Percentiles rank a stretch among this genome's conserved stretches.
Evolutionary conservation across 1,140 invertebrate species (phyloP).

Genomic region (Drosophila nigrodunni): DNA sequence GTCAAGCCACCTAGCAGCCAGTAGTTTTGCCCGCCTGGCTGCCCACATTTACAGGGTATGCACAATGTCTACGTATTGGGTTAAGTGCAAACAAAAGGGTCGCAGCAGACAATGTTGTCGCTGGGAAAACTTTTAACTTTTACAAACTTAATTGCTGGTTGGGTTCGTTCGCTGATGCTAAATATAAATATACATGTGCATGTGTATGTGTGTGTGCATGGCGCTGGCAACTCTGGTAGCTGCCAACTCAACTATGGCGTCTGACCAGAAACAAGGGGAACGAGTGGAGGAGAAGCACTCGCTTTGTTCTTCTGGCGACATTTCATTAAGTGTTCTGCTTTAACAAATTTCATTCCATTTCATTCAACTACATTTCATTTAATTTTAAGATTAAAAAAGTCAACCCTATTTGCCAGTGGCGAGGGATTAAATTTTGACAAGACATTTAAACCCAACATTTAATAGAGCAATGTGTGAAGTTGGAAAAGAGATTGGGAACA

Average conservation of each 20-base stretch:
- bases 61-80: constrained; percentile 40
- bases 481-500: no score
- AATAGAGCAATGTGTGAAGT: not conserved
- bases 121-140: constrained; percentile 77
- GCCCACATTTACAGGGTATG: constrained; percentile 18
- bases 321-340: constrained; percentile 26
- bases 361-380: not conserved
- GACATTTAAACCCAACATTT: not conserved
- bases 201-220: constrained; percentile 10
- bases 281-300: constrained; percentile 3
- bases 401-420: not conserved
- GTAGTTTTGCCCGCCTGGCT: no score
- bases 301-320: constrained; percentile 30
- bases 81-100: constrained; percentile 73
- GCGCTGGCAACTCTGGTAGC: not conserved
- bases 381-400: not conserved
- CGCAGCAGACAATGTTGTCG: constrained; percentile 76
- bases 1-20: no score
- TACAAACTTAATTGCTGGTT: constrained; percentile 75
- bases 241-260: constrained; percentile 16
- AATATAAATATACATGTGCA: constrained; percentile 43
- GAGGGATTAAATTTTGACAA: not conserved
- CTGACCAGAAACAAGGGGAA: constrained; percentile 25
- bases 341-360: constrained; percentile 41
- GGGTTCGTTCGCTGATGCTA: constrained; percentile 44